A percentile compares a stretch with the other conserved stretches of the same genome.
Conservation (phyloP, 2,888 invertebrate genomes). For the Phaedon cochleariae region DNA sequence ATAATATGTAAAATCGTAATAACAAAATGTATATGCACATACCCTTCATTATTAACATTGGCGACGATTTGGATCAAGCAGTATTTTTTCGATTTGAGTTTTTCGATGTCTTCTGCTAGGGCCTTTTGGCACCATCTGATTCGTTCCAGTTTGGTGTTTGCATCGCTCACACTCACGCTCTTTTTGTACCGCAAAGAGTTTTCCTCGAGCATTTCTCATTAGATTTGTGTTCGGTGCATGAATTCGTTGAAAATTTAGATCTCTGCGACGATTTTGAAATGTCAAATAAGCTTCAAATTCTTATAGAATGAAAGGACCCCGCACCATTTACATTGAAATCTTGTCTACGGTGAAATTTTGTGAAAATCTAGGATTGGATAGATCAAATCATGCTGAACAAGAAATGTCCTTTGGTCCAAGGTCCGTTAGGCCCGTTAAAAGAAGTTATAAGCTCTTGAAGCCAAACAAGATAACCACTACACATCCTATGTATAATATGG, state of each 20-base stretch:
- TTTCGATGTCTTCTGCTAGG: conserved; percentile 29
- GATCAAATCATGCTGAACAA: too few species aligned
- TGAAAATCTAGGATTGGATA: too few species aligned
- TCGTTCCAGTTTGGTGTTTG: conserved; percentile 26
- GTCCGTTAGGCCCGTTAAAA: too few species aligned
- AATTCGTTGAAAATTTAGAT: not conserved
- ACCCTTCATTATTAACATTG: conserved; percentile 6
- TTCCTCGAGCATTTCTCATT: not conserved
- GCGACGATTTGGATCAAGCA: conserved; percentile 17
- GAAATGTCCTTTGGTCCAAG: too few species aligned
- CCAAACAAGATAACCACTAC: too few species aligned
- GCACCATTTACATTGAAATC: too few species aligned
- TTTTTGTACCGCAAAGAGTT: not conserved
- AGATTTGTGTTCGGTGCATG: too few species aligned
- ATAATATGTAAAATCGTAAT: too few species aligned
- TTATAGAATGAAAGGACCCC: too few species aligned
- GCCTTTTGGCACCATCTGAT: conserved; percentile 33
- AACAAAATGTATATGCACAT: not conserved
- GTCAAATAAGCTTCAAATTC: not conserved
- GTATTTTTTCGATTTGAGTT: conserved; percentile 34
- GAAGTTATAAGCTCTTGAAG: too few species aligned
- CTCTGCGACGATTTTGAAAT: not conserved
- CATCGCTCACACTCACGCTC: not conserved
- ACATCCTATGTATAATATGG: too few species aligned
- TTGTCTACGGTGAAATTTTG: too few species aligned